A percentile compares a stretch with the other conserved stretches of the same genome.
Evolutionary conservation across 2,888 invertebrate species (phyloP).

Genomic region (Drosophila siamana): DNA sequence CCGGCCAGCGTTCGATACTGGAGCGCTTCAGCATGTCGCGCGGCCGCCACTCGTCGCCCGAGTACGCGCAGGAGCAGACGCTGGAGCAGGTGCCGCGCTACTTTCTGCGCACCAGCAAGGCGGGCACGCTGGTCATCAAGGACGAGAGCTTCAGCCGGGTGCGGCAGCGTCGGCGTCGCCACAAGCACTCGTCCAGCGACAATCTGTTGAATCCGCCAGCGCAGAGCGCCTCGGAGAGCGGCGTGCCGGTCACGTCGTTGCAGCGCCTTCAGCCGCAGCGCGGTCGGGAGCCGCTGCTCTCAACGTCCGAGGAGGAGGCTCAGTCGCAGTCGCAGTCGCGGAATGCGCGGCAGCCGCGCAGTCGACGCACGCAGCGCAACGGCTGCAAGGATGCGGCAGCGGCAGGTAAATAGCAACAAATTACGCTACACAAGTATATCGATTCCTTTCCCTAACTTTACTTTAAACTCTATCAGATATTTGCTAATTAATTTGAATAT

Average conservation of each 20-base stretch:
- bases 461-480: too few species aligned
- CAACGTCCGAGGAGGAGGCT: conserved; percentile 10
- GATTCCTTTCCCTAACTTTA: neutral
- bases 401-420: conserved; percentile 42
- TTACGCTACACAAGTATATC: neutral
- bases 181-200: conserved; percentile 73
- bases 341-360: conserved; percentile 30
- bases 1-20: conserved; percentile 78
- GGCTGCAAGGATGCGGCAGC: conserved; percentile 49
- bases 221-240: conserved; percentile 18
- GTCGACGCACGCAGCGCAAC: conserved; percentile 45
- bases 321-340: neutral
- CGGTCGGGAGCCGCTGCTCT: neutral
- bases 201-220: conserved; percentile 45
- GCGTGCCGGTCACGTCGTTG: conserved; percentile 49
- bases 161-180: conserved; percentile 80
- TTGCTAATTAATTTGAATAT: too few species aligned
- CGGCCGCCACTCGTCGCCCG: conserved; percentile 83
- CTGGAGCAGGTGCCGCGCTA: conserved; percentile 83
- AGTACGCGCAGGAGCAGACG: conserved; percentile 69
- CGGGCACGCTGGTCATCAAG: conserved; percentile 86
- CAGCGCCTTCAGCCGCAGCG: conserved; percentile 15
- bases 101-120: conserved; percentile 86
- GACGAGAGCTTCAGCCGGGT: conserved; percentile 85
- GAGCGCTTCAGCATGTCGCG: conserved; percentile 84